Percentiles rank a stretch among this genome's conserved stretches.
Evolutionary conservation across 1,140 invertebrate genomes (phyloP).

Genomic region (Homarus americanus): DNA sequence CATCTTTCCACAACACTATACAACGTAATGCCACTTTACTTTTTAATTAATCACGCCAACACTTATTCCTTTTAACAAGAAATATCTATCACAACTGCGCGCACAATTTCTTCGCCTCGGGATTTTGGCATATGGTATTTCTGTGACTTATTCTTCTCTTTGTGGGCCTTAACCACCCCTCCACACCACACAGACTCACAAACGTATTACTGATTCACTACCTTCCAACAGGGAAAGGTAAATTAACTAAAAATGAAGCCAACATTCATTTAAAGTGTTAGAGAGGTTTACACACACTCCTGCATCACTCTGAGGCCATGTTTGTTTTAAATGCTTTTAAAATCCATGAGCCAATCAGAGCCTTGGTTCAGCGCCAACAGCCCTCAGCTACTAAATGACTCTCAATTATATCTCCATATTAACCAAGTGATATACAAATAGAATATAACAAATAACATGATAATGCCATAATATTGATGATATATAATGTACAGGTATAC

Average conservation of each 20-base stretch:
- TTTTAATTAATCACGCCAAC: background rate
- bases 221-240: conserved; percentile 30
- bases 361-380: background rate
- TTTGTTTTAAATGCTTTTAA: conserved; percentile 73
- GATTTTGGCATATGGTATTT: conserved; percentile 40
- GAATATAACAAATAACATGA: background rate
- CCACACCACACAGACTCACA: background rate
- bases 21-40: background rate
- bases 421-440: background rate
- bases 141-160: background rate
- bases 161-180: background rate
- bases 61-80: no score
- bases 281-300: conserved; percentile 14
- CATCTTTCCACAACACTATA: conserved; percentile 15
- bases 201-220: conserved; percentile 20
- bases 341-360: conserved; percentile 64
- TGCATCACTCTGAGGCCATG: conserved; percentile 61
- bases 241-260: background rate
- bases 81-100: background rate
- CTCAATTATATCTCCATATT: background rate
- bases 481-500: background rate
- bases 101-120: background rate
- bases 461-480: background rate
- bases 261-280: conserved; percentile 30
- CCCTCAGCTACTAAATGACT: background rate